phyloP scores from a whole-genome alignment of 1,140 invertebrate species.

The Bathynomus jamesi region DNA sequence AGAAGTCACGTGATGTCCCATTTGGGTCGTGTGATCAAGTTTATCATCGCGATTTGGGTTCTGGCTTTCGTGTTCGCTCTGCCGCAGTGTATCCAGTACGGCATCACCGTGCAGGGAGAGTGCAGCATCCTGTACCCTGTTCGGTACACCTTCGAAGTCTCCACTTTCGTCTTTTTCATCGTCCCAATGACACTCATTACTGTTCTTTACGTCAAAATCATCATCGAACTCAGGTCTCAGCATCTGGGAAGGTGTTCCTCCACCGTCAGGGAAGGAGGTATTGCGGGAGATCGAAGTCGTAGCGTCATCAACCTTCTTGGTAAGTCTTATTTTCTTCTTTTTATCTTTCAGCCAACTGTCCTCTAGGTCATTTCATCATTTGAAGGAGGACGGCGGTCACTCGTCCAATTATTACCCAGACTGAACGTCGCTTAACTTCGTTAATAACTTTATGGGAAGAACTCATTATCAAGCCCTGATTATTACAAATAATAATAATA shows the following conservation, averaged over 20 bases:
- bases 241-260: slow-evolving; percentile 17
- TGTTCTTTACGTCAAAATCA: slow-evolving; percentile 74
- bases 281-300: slow-evolving; percentile 31
- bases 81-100: slow-evolving; percentile 51
- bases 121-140: slow-evolving; percentile 30
- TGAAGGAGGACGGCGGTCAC: too few species aligned
- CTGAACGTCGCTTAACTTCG: too few species aligned
- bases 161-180: slow-evolving; percentile 75
- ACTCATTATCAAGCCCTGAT: too few species aligned
- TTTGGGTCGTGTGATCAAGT: slow-evolving; percentile 49
- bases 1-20: slow-evolving; percentile 61
- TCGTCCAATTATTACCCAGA: too few species aligned
- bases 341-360: too few species aligned
- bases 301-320: slow-evolving; percentile 39
- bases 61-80: slow-evolving; percentile 59
- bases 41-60: slow-evolving; percentile 54
- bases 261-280: slow-evolving; percentile 35
- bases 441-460: too few species aligned
- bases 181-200: slow-evolving; percentile 78
- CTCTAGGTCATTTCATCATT: too few species aligned
- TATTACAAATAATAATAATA: too few species aligned
- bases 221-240: slow-evolving; percentile 57
- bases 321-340: too few species aligned
- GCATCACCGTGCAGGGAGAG: slow-evolving; percentile 21
- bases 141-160: slow-evolving; percentile 69